A percentile compares a stretch with the other conserved stretches of the same genome.
Conservation (phyloP, 2,888 invertebrate species). For the Cataglyphis albicans region DNA sequence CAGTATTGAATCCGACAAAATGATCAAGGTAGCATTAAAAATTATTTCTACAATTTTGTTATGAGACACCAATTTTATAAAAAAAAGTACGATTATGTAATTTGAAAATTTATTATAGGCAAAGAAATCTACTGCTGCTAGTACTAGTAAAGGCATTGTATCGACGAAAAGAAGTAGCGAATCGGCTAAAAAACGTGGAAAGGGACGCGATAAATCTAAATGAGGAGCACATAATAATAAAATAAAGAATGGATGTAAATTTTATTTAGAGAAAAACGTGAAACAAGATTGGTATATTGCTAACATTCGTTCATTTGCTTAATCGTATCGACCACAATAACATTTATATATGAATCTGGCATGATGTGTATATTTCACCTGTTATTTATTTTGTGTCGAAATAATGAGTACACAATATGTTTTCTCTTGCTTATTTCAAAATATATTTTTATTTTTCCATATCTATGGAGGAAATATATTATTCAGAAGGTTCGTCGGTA, state of each 20-base stretch:
- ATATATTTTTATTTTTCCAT: constrained; percentile 10
- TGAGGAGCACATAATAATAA: constrained; percentile 54
- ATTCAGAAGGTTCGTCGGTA: neutral
- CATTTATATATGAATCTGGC: neutral
- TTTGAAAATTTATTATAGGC: constrained; percentile 65
- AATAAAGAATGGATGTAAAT: constrained; percentile 40
- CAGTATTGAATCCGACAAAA: constrained; percentile 90
- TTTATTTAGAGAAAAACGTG: constrained; percentile 56
- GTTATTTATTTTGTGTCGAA: constrained; percentile 10
- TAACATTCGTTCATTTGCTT: neutral
- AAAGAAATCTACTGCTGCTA: constrained; percentile 74
- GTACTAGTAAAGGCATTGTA: constrained; percentile 66
- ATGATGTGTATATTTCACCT: constrained; percentile 15
- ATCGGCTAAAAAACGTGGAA: constrained; percentile 73
- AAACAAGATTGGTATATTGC: neutral
- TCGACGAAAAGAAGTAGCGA: constrained; percentile 66
- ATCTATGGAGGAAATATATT: neutral
- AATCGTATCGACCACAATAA: neutral
- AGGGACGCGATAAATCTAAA: constrained; percentile 78
- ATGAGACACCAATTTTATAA: neutral
- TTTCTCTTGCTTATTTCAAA: neutral
- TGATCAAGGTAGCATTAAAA: constrained; percentile 90
- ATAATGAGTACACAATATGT: neutral
- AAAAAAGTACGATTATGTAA: neutral
- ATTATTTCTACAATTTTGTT: constrained; percentile 14